Evolutionary conservation across 2,888 invertebrate genomes (phyloP), one percentile per base, ranked within the genome.

Genomic region (Carpatolechia fugitivella): DNA sequence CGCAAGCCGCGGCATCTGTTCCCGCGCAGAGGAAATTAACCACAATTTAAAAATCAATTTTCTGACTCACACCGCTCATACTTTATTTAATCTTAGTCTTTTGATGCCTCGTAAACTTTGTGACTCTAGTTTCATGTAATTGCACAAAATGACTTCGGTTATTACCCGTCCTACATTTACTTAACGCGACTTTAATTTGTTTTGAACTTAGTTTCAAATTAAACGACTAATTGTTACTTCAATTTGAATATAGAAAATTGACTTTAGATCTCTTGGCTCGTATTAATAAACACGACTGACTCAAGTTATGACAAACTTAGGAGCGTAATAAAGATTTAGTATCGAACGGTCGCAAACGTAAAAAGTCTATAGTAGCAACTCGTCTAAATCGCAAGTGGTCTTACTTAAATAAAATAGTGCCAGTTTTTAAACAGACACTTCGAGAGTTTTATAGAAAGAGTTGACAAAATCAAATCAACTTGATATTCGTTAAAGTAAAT

Each of bases 1-100:
- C 78, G 68, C 80, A 78, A 68, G 69, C 78, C 77, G 66, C 76
- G 72, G 72, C 82, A 81, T 78, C 79, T 82, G 82, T 78, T 78
- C 77, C 70, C 69, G 61, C 68, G 65, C 76, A 69, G 71, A 66
- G 60, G 52, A 67, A 70, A 71, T 69, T 70, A 74, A 78, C 80
- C 79, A 70, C 79, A 78, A 70, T 73, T 74, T 69, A 75, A 79
- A 74, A 74, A 75, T 71, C 68, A 65, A 74, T 74, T 76, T 70
- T 60, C 54, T 41, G 44, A 52, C 46, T 51, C 52, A 36, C 24
- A 51, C 16, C 38, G 44, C 44, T 50, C 51, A 18, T 33, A 51
- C 24, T 44, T 29, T 49, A 49, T 35, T 44, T 51, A 41, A 40
- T 46, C 30, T 49, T 11, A 48, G 10, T 48, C 3, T 49, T 50